phyloP scores from a whole-genome alignment of 2,113 vertebrate species.

The Pampusana beccarii region DNA sequence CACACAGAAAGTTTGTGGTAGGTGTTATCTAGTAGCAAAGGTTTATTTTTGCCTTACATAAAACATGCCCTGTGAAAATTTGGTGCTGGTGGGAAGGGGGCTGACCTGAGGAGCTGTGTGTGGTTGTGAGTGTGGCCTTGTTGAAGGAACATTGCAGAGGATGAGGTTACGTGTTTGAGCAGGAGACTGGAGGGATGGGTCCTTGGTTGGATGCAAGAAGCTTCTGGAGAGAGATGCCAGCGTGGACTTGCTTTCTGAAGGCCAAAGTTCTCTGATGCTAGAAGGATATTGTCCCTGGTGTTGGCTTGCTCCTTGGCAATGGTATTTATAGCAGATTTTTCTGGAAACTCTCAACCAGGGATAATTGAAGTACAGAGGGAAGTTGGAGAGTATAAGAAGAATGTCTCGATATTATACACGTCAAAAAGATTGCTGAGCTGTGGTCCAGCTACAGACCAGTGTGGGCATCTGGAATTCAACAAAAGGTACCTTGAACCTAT shows the following conservation, averaged over 20 bases:
- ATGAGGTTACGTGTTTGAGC: background rate
- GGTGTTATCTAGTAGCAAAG: background rate
- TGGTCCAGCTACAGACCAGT: background rate
- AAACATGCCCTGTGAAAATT: background rate
- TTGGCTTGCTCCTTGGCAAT: background rate
- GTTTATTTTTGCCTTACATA: background rate
- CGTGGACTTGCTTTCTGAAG: background rate
- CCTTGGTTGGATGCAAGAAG: background rate
- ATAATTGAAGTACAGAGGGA: background rate
- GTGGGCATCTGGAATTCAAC: background rate
- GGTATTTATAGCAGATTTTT: background rate
- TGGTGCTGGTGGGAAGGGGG: background rate
- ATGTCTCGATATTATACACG: background rate
- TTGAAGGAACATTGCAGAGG: background rate
- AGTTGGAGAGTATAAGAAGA: background rate
- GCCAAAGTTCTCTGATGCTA: background rate
- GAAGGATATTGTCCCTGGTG: background rate
- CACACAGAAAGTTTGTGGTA: background rate
- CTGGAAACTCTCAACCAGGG: background rate
- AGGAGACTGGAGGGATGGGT: background rate
- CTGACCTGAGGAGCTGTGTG: background rate
- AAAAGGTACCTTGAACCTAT: background rate
- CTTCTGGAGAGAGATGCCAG: background rate
- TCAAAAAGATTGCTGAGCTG: background rate
- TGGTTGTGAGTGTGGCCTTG: background rate